Evolutionary conservation across 2,888 invertebrate genomes (phyloP).

Genomic region (Drosophila nigricruria): DNA sequence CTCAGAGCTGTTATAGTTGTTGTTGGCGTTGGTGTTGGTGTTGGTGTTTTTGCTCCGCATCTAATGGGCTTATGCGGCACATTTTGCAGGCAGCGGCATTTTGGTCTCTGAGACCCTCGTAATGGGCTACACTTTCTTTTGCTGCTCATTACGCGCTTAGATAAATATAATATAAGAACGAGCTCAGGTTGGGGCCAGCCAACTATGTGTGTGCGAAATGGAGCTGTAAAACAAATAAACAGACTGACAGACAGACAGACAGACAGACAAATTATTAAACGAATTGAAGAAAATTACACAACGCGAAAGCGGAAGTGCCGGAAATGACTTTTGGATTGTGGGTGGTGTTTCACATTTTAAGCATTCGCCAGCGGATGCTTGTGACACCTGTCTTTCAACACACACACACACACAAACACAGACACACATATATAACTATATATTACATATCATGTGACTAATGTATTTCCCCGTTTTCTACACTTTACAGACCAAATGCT

Average conservation of each 20-base stretch:
- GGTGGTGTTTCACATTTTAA: constrained; percentile 26
- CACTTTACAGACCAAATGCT: constrained; percentile 84
- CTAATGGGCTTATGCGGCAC: constrained; percentile 79
- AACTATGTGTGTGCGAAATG: constrained; percentile 15
- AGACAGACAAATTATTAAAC: constrained; percentile 8
- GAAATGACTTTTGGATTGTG: constrained; percentile 58
- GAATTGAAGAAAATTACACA: constrained; percentile 63
- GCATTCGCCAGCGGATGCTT: constrained; percentile 38
- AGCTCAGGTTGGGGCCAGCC: constrained; percentile 17
- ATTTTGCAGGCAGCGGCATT: constrained; percentile 66
- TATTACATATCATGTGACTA: constrained; percentile 8
- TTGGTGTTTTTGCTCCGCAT: constrained; percentile 64
- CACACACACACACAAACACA: neutral
- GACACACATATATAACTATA: neutral
- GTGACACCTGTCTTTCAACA: constrained; percentile 25
- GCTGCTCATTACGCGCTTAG: constrained; percentile 69
- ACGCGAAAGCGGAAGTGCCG: constrained; percentile 72
- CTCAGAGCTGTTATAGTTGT: constrained; percentile 23
- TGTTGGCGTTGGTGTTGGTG: constrained; percentile 28
- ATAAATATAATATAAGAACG: constrained; percentile 54
- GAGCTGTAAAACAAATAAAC: constrained; percentile 55
- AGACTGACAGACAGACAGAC: neutral
- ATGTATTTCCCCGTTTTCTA: constrained; percentile 10
- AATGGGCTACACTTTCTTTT: constrained; percentile 71
- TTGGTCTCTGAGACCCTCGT: constrained; percentile 55